Conservation (phyloP, 2,113 vertebrate genomes). For the Edolisoma coerulescens region DNA sequence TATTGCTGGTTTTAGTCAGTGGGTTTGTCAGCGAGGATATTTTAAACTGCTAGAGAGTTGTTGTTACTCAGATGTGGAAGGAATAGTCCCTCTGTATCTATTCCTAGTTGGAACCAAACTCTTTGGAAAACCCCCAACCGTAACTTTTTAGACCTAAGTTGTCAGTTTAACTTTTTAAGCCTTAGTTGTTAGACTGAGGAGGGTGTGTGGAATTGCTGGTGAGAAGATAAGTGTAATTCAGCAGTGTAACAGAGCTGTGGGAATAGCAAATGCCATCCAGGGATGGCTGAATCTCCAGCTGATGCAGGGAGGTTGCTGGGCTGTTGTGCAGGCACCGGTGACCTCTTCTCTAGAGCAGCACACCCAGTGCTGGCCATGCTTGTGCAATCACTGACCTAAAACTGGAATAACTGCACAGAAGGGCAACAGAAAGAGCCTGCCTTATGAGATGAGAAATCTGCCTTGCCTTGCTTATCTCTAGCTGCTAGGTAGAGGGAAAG, state of each 20-base stretch:
- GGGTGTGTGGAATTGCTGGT: neutral
- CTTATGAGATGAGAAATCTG: neutral
- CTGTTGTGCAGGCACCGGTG: accelerated
- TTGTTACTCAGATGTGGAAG: neutral
- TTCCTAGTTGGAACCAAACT: neutral
- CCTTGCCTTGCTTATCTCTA: neutral
- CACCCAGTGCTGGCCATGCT: neutral
- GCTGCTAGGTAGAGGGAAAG: neutral
- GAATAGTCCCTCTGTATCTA: neutral
- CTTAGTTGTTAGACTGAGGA: neutral
- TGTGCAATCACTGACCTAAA: neutral
- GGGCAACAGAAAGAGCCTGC: neutral
- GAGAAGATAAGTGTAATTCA: neutral
- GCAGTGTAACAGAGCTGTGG: neutral
- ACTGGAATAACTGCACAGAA: neutral
- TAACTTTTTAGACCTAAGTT: neutral
- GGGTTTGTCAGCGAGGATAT: neutral
- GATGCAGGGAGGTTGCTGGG: neutral
- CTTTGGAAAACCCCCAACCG: neutral
- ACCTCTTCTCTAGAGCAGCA: neutral
- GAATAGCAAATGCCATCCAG: neutral
- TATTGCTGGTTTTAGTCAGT: neutral
- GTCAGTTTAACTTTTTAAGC: neutral
- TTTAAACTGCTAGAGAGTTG: neutral
- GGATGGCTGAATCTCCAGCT: neutral